Evolutionary conservation across 2,797 vertebrate genomes (phyloP), one percentile per base, ranked within the genome.

Genomic region (Schizothorax lantsangensis): DNA sequence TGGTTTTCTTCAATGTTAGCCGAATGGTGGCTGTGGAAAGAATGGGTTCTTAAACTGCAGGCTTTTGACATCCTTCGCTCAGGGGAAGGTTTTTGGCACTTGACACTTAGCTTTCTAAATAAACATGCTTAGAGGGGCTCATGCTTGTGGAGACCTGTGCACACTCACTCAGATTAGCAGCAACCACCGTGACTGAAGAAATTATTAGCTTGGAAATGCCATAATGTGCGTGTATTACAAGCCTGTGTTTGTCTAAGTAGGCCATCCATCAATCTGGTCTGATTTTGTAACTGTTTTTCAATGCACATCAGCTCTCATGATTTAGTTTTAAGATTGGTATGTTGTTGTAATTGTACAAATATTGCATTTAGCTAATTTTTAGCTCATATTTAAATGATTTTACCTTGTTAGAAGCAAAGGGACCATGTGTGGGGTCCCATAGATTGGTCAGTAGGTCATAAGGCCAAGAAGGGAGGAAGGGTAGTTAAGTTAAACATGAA

Each of bases 101-200:
- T 85, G 81, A 74, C 75, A 79, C 52, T 75, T 84, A 59, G 47
- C 82, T 86, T 81, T 66, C 87, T 82, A 87, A 84, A 86, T 75
- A 88, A 89, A 90, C 71, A 84, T 89, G 73, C 79, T 75, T 74
- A 59, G 40, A 59, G 78, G 72, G n/a, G 11, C 47, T 87, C 62
- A 69, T 6, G 23, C 68, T 52, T 71, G 73, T 85, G 77, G 57
- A 87, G 68, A 73, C 81, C 77, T 81, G 83, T 30, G 54, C 23
- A n/a, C 21, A 38, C 33, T 78, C 43, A 78, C 80, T 40, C 68
- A 86, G 69, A 85, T 26, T 84, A 74, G 71, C 72, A 79, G 19
- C 64, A 49, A 72, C 59, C 23, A 79, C 47, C 59, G 74, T 62
- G 59, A 83, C 59, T 84, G n/a, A 88, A 85, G 69, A 72, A 88